phyloP scores from a whole-genome alignment of 2,888 invertebrate genomes.

The Athetis lepigone region DNA sequence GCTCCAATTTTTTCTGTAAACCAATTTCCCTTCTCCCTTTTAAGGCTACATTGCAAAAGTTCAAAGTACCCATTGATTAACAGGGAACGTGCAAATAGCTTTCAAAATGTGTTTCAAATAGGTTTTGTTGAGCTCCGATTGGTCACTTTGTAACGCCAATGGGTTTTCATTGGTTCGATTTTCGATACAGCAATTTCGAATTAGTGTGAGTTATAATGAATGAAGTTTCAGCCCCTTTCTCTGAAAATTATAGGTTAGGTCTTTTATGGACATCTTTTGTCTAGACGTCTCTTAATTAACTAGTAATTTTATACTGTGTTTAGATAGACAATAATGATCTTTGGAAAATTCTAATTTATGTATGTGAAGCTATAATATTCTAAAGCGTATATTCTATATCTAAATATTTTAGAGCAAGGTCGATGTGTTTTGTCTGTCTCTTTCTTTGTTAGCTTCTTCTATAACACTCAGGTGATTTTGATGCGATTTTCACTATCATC shows the following conservation, averaged over 20 bases:
- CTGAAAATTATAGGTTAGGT: constrained; percentile 11
- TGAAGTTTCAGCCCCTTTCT: constrained; percentile 15
- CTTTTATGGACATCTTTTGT: constrained; percentile 12
- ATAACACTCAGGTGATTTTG: no score
- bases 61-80: constrained; percentile 66
- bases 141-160: constrained; percentile 57
- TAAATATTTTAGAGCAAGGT: no score
- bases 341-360: constrained; percentile 12
- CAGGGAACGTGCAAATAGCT: constrained; percentile 65
- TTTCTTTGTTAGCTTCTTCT: no score
- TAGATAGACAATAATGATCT: constrained; percentile 5
- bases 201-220: constrained; percentile 42
- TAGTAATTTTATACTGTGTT: constrained; percentile 17
- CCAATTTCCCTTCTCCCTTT: constrained; percentile 63
- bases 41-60: constrained; percentile 61
- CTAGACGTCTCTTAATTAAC: constrained; percentile 15
- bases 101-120: constrained; percentile 59
- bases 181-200: constrained; percentile 50
- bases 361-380: no score
- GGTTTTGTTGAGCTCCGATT: constrained; percentile 58
- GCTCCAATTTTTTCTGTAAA: constrained; percentile 57
- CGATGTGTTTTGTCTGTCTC: no score
- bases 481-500: no score
- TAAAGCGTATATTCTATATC: no score
- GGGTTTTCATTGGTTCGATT: constrained; percentile 50